Evolutionary conservation across 1,140 invertebrate genomes (phyloP).

Genomic region (Hyles euphorbiae): DNA sequence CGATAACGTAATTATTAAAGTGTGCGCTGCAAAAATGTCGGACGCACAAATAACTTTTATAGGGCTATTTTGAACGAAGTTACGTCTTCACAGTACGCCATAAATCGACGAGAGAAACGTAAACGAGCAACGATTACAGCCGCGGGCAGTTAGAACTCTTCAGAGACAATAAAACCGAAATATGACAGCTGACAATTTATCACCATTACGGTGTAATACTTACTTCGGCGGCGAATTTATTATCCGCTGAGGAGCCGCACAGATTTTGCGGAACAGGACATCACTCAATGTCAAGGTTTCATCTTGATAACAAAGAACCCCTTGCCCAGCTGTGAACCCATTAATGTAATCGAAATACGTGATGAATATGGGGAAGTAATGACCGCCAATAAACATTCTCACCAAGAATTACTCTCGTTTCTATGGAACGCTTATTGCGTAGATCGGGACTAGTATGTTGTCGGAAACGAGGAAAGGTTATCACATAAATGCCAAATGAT

Average conservation of each 20-base stretch:
- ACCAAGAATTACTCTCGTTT: too few species aligned
- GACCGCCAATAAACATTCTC: too few species aligned
- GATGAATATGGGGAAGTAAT: too few species aligned
- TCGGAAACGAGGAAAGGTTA: too few species aligned
- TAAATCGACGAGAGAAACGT: slow-evolving; percentile 51
- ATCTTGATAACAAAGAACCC: slow-evolving; percentile 22
- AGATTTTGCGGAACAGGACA: slow-evolving; percentile 30
- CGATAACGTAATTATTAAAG: not conserved
- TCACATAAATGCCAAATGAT: too few species aligned
- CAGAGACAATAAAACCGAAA: slow-evolving; percentile 47
- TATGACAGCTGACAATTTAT: slow-evolving; percentile 41
- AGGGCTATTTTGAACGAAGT: slow-evolving; percentile 52
- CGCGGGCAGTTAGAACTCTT: slow-evolving; percentile 25
- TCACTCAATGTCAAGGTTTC: slow-evolving; percentile 38
- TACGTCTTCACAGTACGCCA: slow-evolving; percentile 54
- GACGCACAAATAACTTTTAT: slow-evolving; percentile 63
- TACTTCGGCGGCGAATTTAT: slow-evolving; percentile 39
- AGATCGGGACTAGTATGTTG: too few species aligned
- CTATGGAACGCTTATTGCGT: too few species aligned
- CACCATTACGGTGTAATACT: slow-evolving; percentile 41
- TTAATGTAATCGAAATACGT: slow-evolving; percentile 7
- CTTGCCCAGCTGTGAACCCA: slow-evolving; percentile 3
- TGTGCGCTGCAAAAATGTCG: slow-evolving; percentile 31
- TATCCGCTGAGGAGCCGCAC: slow-evolving; percentile 30
- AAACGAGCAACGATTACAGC: slow-evolving; percentile 43